Conservation (phyloP, 2,113 vertebrate genomes). For the Pongo pygmaeus region DNA sequence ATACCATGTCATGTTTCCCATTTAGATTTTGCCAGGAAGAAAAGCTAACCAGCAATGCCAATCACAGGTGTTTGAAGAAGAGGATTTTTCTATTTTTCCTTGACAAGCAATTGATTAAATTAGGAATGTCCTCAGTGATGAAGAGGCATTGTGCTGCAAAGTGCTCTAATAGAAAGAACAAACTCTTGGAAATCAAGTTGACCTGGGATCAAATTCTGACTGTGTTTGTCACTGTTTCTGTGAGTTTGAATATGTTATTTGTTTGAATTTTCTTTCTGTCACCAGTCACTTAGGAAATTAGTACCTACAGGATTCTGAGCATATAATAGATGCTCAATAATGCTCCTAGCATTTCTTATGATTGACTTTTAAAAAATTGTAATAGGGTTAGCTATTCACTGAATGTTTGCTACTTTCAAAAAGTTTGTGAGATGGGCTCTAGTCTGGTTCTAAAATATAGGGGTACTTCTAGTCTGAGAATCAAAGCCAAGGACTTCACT, state of each 20-base stretch:
- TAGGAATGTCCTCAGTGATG: not conserved
- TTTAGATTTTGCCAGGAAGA: constrained; percentile 32
- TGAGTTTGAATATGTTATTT: not conserved
- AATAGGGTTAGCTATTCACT: not conserved
- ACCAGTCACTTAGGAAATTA: constrained; percentile 11
- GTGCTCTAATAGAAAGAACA: not conserved
- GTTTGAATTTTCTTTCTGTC: constrained; percentile 1
- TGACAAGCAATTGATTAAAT: not conserved
- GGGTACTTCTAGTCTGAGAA: not conserved
- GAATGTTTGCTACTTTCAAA: not conserved
- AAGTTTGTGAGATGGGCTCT: not conserved
- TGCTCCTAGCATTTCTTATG: not conserved
- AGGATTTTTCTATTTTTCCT: not conserved
- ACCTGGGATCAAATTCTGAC: not conserved
- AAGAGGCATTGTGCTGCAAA: not conserved
- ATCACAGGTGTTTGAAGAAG: constrained; percentile 4
- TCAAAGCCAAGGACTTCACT: not conserved
- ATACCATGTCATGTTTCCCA: not conserved
- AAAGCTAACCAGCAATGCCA: not conserved
- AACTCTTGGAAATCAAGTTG: not conserved
- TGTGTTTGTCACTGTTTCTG: not conserved
- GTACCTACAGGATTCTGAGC: not conserved
- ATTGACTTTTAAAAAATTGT: not conserved
- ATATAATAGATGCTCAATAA: not conserved
- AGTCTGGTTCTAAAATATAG: not conserved